Conservation (phyloP, 2,797 vertebrate genomes). For the Triplophysa bombifrons region DNA sequence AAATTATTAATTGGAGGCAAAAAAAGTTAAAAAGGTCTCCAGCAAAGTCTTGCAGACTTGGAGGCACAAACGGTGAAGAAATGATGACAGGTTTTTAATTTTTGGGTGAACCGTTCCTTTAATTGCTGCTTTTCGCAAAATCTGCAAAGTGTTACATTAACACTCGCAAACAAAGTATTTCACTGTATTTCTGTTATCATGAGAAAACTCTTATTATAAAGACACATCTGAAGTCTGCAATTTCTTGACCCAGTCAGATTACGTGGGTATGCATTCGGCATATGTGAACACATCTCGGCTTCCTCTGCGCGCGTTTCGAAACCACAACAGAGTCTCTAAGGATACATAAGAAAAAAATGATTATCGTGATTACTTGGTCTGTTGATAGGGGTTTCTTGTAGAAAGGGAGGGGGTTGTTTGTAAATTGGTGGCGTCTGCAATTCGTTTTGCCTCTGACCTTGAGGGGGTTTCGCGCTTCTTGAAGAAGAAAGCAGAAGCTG, state of each 20-base stretch:
- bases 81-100: conserved; percentile 60
- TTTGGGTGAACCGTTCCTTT: conserved; percentile 50
- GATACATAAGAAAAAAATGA: conserved; percentile 49
- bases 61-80: too few relatives aligned
- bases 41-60: too few relatives aligned
- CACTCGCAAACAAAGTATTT: background rate
- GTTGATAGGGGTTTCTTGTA: conserved; percentile 50
- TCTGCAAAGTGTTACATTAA: background rate
- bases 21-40: too few relatives aligned
- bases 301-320: conserved; percentile 27
- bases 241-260: conserved; percentile 34
- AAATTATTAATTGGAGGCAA: too few relatives aligned
- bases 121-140: background rate
- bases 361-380: conserved; percentile 45
- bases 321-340: conserved; percentile 44
- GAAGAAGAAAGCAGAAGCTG: conserved; percentile 97
- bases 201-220: conserved; percentile 8
- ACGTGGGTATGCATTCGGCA: conserved; percentile 32
- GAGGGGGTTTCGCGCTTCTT: conserved; percentile 93
- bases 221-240: conserved; percentile 13
- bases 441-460: conserved; percentile 90
- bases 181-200: background rate
- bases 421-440: conserved; percentile 84
- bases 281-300: conserved; percentile 44
- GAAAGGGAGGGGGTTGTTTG: conserved; percentile 58